These are phyloP conservation scores for Masnerella sp. DNA, from an alignment of 2,888 invertebrate genomes.

Conservation along the genomic window DNA sequence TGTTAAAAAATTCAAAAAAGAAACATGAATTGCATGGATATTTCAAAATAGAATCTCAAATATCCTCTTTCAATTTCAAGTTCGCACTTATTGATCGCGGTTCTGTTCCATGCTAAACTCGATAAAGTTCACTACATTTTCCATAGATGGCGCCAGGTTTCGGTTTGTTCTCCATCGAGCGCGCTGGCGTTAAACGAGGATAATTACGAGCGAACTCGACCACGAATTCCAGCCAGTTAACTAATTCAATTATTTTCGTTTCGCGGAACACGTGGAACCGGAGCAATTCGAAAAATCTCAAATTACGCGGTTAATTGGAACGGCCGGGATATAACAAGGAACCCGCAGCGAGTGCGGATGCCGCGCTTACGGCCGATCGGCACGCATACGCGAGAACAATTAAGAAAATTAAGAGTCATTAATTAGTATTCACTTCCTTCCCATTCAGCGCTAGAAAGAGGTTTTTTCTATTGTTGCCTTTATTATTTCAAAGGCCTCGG, in stretches of 20 bases:
- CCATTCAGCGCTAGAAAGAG: constrained; percentile 61
- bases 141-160: constrained; percentile 42
- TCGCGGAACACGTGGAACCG: constrained; percentile 56
- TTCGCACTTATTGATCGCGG: constrained; percentile 34
- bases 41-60: not conserved
- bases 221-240: constrained; percentile 51
- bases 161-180: constrained; percentile 1
- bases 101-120: constrained; percentile 22
- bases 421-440: constrained; percentile 76
- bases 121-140: constrained; percentile 1
- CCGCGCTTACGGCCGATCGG: constrained; percentile 65
- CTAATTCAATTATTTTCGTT: constrained; percentile 60
- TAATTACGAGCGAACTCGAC: constrained; percentile 47
- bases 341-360: constrained; percentile 57
- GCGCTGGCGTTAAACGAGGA: constrained; percentile 33
- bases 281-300: constrained; percentile 59
- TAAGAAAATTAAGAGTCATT: constrained; percentile 77
- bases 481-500: constrained; percentile 68
- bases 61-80: not conserved
- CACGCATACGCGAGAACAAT: constrained; percentile 71
- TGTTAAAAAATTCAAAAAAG: not conserved
- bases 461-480: constrained; percentile 71
- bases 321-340: constrained; percentile 55
- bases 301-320: constrained; percentile 61
- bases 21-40: not conserved